These are phyloP conservation scores for Nothura maculosa DNA, from an alignment of 2,797 vertebrate genomes.

Conservation along the genomic window DNA sequence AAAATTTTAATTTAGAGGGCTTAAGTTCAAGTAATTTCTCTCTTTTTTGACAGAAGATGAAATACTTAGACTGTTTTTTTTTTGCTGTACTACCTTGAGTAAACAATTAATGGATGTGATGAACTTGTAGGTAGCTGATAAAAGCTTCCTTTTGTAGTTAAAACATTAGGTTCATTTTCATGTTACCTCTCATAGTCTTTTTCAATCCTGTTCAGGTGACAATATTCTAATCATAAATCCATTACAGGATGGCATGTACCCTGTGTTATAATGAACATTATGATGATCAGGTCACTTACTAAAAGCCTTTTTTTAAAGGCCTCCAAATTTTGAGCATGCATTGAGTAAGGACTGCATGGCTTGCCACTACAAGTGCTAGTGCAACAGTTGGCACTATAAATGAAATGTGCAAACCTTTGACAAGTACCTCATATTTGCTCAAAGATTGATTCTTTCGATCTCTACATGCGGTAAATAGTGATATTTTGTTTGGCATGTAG, in stretches of 20 bases:
- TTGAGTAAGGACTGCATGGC: neutral
- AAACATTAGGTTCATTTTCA: neutral
- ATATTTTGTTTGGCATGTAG: neutral
- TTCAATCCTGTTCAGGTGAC: neutral
- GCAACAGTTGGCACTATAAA: neutral
- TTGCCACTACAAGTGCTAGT: neutral
- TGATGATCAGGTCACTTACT: neutral
- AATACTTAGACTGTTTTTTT: neutral
- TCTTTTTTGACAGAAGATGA: neutral
- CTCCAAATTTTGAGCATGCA: neutral
- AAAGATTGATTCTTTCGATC: neutral
- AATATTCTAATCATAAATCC: neutral
- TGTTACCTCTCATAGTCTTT: neutral
- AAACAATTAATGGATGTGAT: neutral
- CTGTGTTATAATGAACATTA: neutral
- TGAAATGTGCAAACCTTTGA: neutral
- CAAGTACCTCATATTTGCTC: neutral
- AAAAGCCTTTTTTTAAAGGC: neutral
- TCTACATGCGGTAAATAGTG: neutral
- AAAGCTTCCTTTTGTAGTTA: neutral
- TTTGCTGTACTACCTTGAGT: neutral
- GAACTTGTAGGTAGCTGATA: neutral
- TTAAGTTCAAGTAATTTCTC: neutral
- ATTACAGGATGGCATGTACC: neutral
- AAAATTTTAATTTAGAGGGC: neutral